A percentile compares a stretch with the other conserved stretches of the same genome.
Conservation (phyloP, 2,797 vertebrate genomes). For the Poeciliopsis gracilis region DNA sequence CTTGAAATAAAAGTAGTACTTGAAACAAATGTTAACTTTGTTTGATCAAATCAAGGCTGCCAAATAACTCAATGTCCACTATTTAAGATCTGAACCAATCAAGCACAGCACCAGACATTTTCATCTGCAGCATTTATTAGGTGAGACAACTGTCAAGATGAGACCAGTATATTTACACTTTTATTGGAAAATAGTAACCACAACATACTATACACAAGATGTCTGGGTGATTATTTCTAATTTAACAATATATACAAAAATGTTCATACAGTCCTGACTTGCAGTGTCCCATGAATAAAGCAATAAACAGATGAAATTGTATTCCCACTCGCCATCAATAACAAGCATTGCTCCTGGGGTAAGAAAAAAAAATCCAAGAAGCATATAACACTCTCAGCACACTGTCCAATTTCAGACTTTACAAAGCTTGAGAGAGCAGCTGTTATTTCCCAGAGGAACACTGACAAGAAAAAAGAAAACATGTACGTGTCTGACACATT, state of each 20-base stretch:
- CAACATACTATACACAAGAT: slow-evolving; percentile 14
- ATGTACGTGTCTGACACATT: slow-evolving; percentile 33
- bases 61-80: not conserved
- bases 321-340: slow-evolving; percentile 49
- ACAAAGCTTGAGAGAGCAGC: slow-evolving; percentile 55
- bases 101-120: not conserved
- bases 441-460: slow-evolving; percentile 67
- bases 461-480: slow-evolving; percentile 35
- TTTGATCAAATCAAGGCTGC: not conserved
- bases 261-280: slow-evolving; percentile 57
- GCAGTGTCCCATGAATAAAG: slow-evolving; percentile 65
- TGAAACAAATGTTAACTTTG: not conserved
- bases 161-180: slow-evolving; percentile 34
- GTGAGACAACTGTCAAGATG: slow-evolving; percentile 30
- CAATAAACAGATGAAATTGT: slow-evolving; percentile 56
- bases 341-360: slow-evolving; percentile 50
- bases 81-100: not conserved
- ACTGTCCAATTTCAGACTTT: slow-evolving; percentile 52
- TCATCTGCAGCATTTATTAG: slow-evolving; percentile 15
- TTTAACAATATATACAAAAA: slow-evolving; percentile 56
- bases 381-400: slow-evolving; percentile 48
- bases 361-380: slow-evolving; percentile 32
- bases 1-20: not conserved
- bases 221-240: slow-evolving; percentile 56
- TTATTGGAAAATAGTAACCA: slow-evolving; percentile 21